phyloP scores from a whole-genome alignment of 30 jellyfish, hydroid and myxozoan genomes.

The Clytia hemisphaerica region DNA sequence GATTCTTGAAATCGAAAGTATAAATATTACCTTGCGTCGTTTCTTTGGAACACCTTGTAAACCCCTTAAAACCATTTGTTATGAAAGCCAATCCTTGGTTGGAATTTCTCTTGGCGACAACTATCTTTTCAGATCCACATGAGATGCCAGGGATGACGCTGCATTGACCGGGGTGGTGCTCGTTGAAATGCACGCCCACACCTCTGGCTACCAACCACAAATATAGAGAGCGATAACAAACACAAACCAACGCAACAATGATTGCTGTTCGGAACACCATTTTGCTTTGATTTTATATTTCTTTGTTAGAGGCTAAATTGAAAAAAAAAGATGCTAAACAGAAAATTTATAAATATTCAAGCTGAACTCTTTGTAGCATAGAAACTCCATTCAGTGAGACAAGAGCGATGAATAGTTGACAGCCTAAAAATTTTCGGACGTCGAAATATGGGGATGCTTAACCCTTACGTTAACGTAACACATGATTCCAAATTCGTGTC shows the following conservation, averaged over 20 bases:
- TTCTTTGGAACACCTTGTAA: conserved; percentile 42
- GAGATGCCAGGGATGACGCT: conserved; percentile 76
- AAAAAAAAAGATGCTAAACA: not conserved
- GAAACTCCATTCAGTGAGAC: too few relatives aligned
- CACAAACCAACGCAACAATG: not conserved
- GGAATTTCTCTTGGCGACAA: conserved; percentile 58
- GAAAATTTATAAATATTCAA: too few relatives aligned
- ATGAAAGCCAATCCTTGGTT: conserved; percentile 80
- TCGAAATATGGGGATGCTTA: too few relatives aligned
- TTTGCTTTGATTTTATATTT: not conserved
- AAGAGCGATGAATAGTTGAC: too few relatives aligned
- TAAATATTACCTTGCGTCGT: conserved; percentile 49
- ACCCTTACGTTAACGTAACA: too few relatives aligned
- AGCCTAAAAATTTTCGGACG: too few relatives aligned
- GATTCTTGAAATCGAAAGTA: conserved; percentile 58
- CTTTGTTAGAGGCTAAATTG: not conserved
- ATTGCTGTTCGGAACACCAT: not conserved
- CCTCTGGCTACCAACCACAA: conserved; percentile 34
- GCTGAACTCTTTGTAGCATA: too few relatives aligned
- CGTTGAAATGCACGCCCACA: conserved; percentile 54
- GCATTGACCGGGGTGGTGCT: conserved; percentile 85
- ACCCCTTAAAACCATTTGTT: conserved; percentile 56
- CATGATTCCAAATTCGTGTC: too few relatives aligned
- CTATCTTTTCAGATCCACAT: conserved; percentile 95
- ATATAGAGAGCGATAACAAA: conserved; percentile 23